Percentiles rank a stretch among this genome's conserved stretches.
These are phyloP conservation scores for Drosophila busckii DNA, from an alignment of 1,140 invertebrate genomes.

Conservation along the genomic window DNA sequence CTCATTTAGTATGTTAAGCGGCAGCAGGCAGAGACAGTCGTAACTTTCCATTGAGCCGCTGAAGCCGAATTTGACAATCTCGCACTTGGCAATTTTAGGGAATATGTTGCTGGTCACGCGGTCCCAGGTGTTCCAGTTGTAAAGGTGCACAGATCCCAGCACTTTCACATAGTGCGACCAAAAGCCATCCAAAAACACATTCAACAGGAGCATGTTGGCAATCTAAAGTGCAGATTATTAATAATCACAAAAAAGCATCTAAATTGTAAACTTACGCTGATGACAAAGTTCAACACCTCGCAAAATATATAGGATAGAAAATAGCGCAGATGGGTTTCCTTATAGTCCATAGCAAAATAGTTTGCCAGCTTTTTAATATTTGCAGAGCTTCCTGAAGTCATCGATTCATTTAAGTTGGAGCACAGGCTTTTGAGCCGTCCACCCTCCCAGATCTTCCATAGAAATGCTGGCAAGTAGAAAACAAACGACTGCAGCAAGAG, in stretches of 20 bases:
- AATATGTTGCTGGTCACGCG: conserved; percentile 83
- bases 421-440: conserved; percentile 81
- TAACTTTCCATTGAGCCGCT: conserved; percentile 82
- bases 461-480: conserved; percentile 86
- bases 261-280: conserved; percentile 81
- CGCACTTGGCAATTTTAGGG: conserved; percentile 90
- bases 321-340: conserved; percentile 84
- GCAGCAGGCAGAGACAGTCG: conserved; percentile 86
- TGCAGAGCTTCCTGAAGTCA: conserved; percentile 67
- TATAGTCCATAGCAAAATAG: conserved; percentile 81
- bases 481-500: conserved; percentile 88
- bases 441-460: conserved; percentile 89
- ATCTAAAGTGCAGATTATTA: conserved; percentile 74
- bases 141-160: conserved; percentile 79
- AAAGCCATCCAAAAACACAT: conserved; percentile 87
- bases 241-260: too few relatives aligned
- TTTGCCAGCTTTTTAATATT: conserved; percentile 80
- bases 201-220: conserved; percentile 82
- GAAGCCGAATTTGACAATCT: conserved; percentile 83
- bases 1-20: conserved; percentile 89
- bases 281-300: conserved; percentile 85
- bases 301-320: conserved; percentile 85
- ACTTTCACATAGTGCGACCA: conserved; percentile 86
- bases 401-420: conserved; percentile 76
- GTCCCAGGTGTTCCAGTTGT: conserved; percentile 73